These are phyloP conservation scores for Metopia argyrocephala DNA, from an alignment of 2,888 invertebrate species.

Conservation along the genomic window DNA sequence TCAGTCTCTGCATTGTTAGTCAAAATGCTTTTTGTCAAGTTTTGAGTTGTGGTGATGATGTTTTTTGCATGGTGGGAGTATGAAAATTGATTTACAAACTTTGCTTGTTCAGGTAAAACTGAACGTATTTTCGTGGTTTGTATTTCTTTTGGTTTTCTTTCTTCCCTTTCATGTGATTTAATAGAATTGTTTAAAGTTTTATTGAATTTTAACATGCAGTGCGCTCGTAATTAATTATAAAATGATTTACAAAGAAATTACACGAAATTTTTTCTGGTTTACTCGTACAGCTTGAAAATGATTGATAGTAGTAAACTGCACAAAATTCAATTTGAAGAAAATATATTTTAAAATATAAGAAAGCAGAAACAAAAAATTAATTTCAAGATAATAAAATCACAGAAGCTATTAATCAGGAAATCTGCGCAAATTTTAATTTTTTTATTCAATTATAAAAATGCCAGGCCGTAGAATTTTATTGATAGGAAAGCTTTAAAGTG, in stretches of 20 bases:
- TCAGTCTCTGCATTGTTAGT: not conserved
- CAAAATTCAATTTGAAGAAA: no score
- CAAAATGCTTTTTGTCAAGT: not conserved
- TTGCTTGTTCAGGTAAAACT: not conserved
- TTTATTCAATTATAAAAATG: no score
- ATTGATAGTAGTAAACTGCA: not conserved
- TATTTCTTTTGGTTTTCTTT: not conserved
- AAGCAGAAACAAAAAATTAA: no score
- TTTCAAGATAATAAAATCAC: no score
- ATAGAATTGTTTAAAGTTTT: slow-evolving; percentile 44
- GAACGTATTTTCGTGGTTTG: slow-evolving; percentile 2
- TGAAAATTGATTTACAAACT: slow-evolving; percentile 50
- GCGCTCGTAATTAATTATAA: slow-evolving; percentile 28
- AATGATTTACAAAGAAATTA: not conserved
- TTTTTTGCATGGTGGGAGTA: slow-evolving; percentile 45
- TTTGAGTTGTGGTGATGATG: not conserved
- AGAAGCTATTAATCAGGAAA: no score
- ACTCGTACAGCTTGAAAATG: no score
- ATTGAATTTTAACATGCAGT: slow-evolving; percentile 50
- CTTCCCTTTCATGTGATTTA: slow-evolving; percentile 20
- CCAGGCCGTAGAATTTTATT: no score
- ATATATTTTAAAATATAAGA: no score
- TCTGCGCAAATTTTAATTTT: no score
- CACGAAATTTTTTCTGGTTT: not conserved
- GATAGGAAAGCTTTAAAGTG: no score